Base-by-base conservation (phyloP, 1,140 invertebrate species). In the Nixonia krombeini region DNA sequence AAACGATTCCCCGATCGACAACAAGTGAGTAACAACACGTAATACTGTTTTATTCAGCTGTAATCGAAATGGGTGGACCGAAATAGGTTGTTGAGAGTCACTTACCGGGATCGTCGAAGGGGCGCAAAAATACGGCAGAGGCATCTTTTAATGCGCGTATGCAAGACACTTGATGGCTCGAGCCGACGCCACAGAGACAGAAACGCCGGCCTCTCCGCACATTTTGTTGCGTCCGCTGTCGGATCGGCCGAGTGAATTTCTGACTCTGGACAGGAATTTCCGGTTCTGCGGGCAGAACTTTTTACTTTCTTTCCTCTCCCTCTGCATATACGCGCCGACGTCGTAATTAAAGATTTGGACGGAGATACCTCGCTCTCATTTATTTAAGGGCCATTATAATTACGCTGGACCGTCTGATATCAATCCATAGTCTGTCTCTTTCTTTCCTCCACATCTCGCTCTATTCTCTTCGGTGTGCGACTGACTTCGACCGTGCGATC, bases 21-120 rank as follows among this genome's bases (percentile, higher is more conserved):
- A 75, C 78, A 76, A 79, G 76, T 75, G 68, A 80, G 76, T 79
- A 68, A n/a, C n/a, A n/a, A n/a, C n/a, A n/a, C n/a, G n/a, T n/a
- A n/a, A n/a, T n/a, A n/a, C n/a, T n/a, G n/a, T n/a, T n/a, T n/a
- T n/a, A n/a, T n/a, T n/a, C n/a, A n/a, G n/a, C 23, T 25, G 23
- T 25, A 8, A 25, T 25, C 23, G 23, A 25, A n/a, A n/a, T n/a
- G n/a, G n/a, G n/a, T n/a, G n/a, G n/a, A n/a, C n/a, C n/a, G n/a
- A n/a, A n/a, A n/a, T n/a, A n/a, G n/a, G n/a, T n/a, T n/a, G n/a
- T n/a, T n/a, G n/a, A n/a, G n/a, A n/a, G n/a, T n/a, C n/a, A n/a
- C n/a, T n/a, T n/a, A n/a, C n/a, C n/a, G n/a, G n/a, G n/a, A n/a
- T n/a, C n/a, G n/a, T n/a, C n/a, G n/a, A n/a, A n/a, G n/a, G n/a